Conservation (phyloP, 2,797 vertebrate species). For the Micrastur ruficollis region DNA sequence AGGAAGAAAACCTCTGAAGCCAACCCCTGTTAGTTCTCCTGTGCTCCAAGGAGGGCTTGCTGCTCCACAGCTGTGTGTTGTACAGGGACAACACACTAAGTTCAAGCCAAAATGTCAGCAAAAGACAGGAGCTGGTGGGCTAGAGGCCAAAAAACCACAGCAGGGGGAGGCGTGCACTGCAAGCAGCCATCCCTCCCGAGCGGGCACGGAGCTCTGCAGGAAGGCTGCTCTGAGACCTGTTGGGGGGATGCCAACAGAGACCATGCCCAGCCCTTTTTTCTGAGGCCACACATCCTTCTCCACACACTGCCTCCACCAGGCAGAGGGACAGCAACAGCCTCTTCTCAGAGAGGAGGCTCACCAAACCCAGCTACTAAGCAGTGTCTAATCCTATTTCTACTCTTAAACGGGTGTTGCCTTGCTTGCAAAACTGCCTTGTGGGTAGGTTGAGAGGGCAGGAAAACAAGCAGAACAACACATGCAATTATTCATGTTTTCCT, state of each 20-base stretch:
- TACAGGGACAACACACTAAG: not conserved
- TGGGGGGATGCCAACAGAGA: accelerated
- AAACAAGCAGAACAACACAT: not conserved
- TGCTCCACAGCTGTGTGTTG: not conserved
- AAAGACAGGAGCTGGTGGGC: not conserved
- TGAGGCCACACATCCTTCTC: not conserved
- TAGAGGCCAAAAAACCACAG: not conserved
- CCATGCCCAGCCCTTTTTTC: not conserved
- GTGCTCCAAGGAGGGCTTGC: not conserved
- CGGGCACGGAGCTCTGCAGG: accelerated
- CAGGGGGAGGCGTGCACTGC: accelerated
- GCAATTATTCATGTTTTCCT: not conserved
- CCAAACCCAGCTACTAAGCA: not conserved
- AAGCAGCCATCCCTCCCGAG: not conserved
- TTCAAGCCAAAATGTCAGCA: not conserved
- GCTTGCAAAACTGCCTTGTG: not conserved
- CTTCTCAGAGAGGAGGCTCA: not conserved
- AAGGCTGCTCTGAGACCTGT: not conserved
- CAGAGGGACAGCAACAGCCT: not conserved
- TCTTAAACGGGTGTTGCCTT: not conserved
- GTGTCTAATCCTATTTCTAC: not conserved
- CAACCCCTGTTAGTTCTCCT: not conserved
- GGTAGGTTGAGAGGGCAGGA: not conserved
- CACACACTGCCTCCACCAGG: too few relatives aligned
- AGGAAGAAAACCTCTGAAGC: not conserved